A percentile compares a stretch with the other conserved stretches of the same genome.
phyloP scores from a whole-genome alignment of 2,797 vertebrate genomes.

The Sebastes goodei region DNA sequence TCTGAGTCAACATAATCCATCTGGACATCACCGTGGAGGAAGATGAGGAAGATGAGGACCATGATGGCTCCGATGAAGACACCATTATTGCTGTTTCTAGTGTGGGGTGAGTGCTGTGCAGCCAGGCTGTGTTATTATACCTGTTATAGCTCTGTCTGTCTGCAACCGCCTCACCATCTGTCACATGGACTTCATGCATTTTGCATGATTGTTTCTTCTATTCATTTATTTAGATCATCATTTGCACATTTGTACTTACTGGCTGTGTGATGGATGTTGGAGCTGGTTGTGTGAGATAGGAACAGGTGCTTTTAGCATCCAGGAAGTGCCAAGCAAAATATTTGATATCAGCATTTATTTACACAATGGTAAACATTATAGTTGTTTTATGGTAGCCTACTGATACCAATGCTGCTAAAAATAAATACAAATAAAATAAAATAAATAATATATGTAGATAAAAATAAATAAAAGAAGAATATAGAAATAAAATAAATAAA shows the following conservation, averaged over 20 bases:
- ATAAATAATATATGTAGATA: too few relatives aligned
- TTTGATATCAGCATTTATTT: neutral
- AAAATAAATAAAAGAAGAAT: too few relatives aligned
- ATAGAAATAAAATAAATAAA: too few relatives aligned
- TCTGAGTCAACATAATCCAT: constrained; percentile 55
- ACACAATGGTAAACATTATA: neutral
- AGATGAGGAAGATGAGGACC: constrained; percentile 49
- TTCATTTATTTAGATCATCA: too few relatives aligned
- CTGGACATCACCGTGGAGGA: constrained; percentile 15
- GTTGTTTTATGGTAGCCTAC: too few relatives aligned
- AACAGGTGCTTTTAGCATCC: constrained; percentile 12
- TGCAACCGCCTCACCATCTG: constrained; percentile 54
- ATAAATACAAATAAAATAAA: too few relatives aligned
- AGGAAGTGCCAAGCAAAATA: neutral
- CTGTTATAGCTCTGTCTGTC: neutral
- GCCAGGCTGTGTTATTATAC: neutral
- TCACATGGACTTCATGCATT: constrained; percentile 5
- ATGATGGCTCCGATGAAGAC: constrained; percentile 71
- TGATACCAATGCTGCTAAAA: neutral
- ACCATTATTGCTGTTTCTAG: constrained; percentile 63
- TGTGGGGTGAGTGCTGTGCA: constrained; percentile 80
- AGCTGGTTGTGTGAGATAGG: neutral
- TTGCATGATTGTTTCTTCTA: constrained; percentile 10
- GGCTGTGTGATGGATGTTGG: neutral
- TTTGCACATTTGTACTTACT: neutral